These are phyloP conservation scores for Limnephilus auricula DNA, from an alignment of 2,888 invertebrate genomes.

Conservation along the genomic window DNA sequence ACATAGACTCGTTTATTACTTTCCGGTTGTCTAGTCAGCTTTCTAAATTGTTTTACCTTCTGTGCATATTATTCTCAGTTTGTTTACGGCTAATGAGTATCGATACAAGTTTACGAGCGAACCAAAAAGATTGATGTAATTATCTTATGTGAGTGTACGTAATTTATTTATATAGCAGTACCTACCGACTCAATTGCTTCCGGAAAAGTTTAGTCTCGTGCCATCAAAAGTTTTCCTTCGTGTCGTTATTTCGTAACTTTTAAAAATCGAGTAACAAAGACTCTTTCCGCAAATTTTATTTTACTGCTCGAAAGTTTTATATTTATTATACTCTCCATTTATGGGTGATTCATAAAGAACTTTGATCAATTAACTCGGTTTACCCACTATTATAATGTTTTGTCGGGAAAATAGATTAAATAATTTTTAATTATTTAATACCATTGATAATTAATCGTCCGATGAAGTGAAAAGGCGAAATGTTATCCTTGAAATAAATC, in stretches of 20 bases:
- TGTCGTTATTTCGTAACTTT: background rate
- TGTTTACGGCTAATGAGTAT: slow-evolving; percentile 1
- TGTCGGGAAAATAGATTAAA: background rate
- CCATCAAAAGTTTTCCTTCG: background rate
- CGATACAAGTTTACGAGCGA: background rate
- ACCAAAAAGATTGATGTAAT: background rate
- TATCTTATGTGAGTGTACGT: background rate
- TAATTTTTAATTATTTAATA: background rate
- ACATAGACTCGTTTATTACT: background rate
- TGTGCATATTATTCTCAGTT: background rate
- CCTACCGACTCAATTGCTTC: background rate
- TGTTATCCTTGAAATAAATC: background rate
- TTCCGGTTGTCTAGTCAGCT: background rate
- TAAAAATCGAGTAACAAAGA: background rate
- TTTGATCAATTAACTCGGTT: background rate
- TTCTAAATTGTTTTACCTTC: slow-evolving; percentile 30
- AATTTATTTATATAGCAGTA: background rate
- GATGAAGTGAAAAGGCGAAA: background rate
- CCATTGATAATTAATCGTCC: background rate
- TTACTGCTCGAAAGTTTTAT: background rate
- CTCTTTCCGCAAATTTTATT: background rate
- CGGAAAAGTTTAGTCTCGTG: background rate
- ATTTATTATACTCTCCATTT: background rate
- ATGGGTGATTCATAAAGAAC: background rate
- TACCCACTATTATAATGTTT: background rate